Evolutionary conservation across 2,888 invertebrate species (phyloP), one percentile per base, ranked within the genome.

Genomic region (Thymelicus acteon): DNA sequence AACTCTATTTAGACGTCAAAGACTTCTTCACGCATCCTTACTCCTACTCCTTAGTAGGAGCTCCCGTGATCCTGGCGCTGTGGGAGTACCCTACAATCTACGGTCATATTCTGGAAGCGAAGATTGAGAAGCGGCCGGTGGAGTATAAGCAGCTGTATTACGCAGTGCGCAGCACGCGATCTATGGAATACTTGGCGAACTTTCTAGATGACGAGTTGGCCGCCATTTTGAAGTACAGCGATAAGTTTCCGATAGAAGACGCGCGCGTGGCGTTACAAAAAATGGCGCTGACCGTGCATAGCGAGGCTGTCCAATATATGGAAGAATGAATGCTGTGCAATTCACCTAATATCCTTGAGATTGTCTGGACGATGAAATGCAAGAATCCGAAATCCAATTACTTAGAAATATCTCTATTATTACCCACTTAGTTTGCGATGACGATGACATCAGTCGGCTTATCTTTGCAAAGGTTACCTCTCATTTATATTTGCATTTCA

Each of bases 21-120:
- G 93, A 93, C 77, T 93, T 93, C 72, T 93, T 87, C 64, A 88
- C 86, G 0, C 91, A 93, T 54, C 92, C 92, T 0, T 83, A 90
- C 75, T 89, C 90, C 0, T 93, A 87, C 75, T 92, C 93, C 0
- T 77, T 91, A 19, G 91, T 92, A 0, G 88, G 92, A 0, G 90
- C 92, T 0, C 93, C 93, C 6, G 87, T 89, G 0, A 87, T 84
- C 0, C 73, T 89, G 7, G 93, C 91, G 1, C 49, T 91, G 31
- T 93, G 93, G 93, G 93, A 93, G 71, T 92, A 93, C 64, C 93
- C 93, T 0, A 85, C 86, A 0, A 74, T 93, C 2, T 93, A 92
- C 67, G 87, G 88, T 0, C 85, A 86, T 58, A 83, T 93, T 40
- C 75, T 86, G 19, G 85, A 90, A 67, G 79, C 91, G 0, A 90